These are phyloP conservation scores for Phalera bucephala DNA, from an alignment of 2,888 invertebrate genomes.

Conservation along the genomic window DNA sequence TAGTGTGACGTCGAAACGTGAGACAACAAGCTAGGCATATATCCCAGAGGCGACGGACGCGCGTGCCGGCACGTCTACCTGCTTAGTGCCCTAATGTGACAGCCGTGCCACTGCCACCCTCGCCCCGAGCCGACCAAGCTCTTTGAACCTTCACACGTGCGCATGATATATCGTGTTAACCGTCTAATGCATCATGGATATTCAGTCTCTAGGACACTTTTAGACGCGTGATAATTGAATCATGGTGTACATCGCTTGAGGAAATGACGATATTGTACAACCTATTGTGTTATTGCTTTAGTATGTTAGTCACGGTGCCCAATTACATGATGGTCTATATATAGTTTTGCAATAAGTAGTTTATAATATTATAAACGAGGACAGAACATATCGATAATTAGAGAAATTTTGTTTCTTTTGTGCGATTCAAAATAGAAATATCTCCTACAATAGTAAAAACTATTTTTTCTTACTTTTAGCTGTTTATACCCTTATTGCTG, in stretches of 20 bases:
- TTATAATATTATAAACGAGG: neutral
- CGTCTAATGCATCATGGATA: conserved; percentile 26
- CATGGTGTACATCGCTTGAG: too few species aligned
- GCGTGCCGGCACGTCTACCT: conserved; percentile 61
- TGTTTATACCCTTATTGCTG: too few species aligned
- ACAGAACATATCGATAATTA: too few species aligned
- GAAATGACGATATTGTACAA: too few species aligned
- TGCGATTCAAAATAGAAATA: too few species aligned
- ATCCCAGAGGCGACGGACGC: conserved; percentile 18
- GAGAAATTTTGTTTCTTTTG: too few species aligned
- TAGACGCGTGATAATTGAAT: too few species aligned
- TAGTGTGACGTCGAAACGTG: conserved; percentile 11
- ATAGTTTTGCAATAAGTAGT: neutral
- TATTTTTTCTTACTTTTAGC: too few species aligned
- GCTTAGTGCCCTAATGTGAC: conserved; percentile 63
- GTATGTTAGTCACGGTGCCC: too few species aligned
- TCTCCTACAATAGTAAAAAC: too few species aligned
- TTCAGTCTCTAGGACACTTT: too few species aligned
- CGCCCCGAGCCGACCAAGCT: conserved; percentile 27
- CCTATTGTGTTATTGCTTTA: too few species aligned
- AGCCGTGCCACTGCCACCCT: conserved; percentile 29
- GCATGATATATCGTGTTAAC: conserved; percentile 35
- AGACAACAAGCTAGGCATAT: conserved; percentile 5
- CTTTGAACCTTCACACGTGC: conserved; percentile 38
- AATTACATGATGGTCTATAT: neutral